These are phyloP conservation scores for Botia kubotai DNA, from an alignment of 2,797 vertebrate species.

Conservation along the genomic window DNA sequence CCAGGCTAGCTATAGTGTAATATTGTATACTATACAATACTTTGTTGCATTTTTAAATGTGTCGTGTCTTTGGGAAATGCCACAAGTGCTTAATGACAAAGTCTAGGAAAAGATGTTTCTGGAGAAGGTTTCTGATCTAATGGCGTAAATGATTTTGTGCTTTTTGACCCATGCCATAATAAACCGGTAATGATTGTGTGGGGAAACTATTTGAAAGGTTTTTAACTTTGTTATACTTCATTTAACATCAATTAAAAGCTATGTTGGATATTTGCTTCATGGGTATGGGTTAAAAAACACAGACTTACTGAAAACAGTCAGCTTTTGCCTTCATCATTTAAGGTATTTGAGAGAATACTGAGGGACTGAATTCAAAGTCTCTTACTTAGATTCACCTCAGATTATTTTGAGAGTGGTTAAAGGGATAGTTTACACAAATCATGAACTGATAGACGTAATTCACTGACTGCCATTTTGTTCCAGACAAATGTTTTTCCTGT, in stretches of 20 bases:
- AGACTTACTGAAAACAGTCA: background rate
- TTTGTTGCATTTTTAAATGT: constrained; percentile 30
- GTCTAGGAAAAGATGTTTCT: constrained; percentile 19
- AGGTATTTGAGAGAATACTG: background rate
- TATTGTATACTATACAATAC: constrained; percentile 19
- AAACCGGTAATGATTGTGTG: constrained; percentile 2
- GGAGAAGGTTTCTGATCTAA: background rate
- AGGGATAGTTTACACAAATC: background rate
- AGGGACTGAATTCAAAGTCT: background rate
- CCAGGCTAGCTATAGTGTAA: background rate
- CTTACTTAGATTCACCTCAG: background rate
- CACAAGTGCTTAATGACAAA: constrained; percentile 54
- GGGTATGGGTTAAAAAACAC: background rate
- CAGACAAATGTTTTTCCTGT: background rate
- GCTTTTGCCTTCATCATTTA: background rate
- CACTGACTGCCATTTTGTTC: background rate
- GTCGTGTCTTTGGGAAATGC: constrained; percentile 39
- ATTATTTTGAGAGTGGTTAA: background rate
- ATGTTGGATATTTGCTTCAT: background rate
- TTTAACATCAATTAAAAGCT: background rate
- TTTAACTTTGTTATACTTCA: background rate
- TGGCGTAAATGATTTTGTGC: background rate
- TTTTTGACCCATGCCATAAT: background rate
- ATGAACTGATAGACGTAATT: background rate
- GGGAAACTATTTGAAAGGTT: background rate